Conservation (phyloP, 2,888 invertebrate genomes). For the Sisyra nigra region DNA sequence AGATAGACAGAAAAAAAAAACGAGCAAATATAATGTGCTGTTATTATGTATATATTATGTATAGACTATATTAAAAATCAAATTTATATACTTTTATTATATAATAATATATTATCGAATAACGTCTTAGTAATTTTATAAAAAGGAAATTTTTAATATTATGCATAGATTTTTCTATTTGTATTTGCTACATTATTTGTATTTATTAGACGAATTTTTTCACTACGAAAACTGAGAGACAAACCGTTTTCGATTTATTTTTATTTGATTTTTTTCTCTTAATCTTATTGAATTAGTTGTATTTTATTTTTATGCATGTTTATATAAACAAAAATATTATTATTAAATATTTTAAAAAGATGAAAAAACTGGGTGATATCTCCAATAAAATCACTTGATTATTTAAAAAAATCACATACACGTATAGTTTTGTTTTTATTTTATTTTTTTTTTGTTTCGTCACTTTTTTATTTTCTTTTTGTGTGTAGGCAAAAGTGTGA, state of each 20-base stretch:
- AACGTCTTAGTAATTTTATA: background rate
- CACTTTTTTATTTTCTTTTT: too few relatives aligned
- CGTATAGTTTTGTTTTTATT: background rate
- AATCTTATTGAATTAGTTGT: background rate
- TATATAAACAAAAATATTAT: background rate
- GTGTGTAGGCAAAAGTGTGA: too few relatives aligned
- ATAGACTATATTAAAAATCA: background rate
- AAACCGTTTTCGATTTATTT: background rate
- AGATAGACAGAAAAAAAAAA: too few relatives aligned
- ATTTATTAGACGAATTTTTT: background rate
- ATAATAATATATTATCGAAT: background rate
- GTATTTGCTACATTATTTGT: background rate
- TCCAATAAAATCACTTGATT: background rate
- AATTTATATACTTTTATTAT: background rate
- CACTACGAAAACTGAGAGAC: background rate
- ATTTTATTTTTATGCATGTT: background rate
- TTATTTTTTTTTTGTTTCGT: too few relatives aligned
- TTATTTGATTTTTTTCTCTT: background rate
- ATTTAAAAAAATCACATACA: background rate
- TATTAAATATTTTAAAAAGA: background rate
- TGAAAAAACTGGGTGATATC: background rate
- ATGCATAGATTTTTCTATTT: background rate
- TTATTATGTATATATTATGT: background rate
- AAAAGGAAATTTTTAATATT: background rate
- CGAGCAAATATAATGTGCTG: background rate